A percentile compares a stretch with the other conserved stretches of the same genome.
Conservation (phyloP, 2,888 invertebrate genomes). For the Limenitis camilla region DNA sequence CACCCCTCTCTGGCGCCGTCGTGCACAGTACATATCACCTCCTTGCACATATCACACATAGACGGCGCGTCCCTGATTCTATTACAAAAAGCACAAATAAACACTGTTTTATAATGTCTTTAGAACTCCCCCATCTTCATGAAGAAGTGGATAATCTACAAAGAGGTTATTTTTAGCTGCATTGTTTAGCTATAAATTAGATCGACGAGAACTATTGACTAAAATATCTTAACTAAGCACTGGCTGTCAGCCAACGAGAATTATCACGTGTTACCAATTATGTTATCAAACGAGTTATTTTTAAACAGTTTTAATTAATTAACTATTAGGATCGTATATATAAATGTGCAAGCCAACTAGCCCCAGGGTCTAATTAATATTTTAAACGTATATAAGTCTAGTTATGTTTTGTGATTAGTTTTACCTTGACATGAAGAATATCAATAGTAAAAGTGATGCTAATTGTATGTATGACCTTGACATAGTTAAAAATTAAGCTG, state of each 20-base stretch:
- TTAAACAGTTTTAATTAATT: too few relatives aligned
- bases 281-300: not conserved
- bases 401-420: not conserved
- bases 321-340: too few relatives aligned
- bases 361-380: not conserved
- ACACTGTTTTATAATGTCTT: too few relatives aligned
- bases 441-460: constrained; percentile 2
- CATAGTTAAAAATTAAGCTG: not conserved
- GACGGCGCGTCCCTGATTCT: too few relatives aligned
- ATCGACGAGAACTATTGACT: constrained; percentile 11
- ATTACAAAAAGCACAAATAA: too few relatives aligned
- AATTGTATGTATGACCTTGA: constrained; percentile 1
- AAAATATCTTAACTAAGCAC: constrained; percentile 13
- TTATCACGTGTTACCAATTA: constrained; percentile 1
- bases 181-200: constrained; percentile 5
- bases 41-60: too few relatives aligned
- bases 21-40: too few relatives aligned
- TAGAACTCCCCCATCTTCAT: not conserved
- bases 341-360: too few relatives aligned
- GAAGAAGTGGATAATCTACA: not conserved
- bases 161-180: constrained; percentile 3
- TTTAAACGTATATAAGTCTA: not conserved
- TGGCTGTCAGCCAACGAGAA: constrained; percentile 13
- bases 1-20: too few relatives aligned
- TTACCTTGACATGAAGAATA: constrained; percentile 5